Conservation (phyloP, 2,888 invertebrate species). For the Actias luna region DNA sequence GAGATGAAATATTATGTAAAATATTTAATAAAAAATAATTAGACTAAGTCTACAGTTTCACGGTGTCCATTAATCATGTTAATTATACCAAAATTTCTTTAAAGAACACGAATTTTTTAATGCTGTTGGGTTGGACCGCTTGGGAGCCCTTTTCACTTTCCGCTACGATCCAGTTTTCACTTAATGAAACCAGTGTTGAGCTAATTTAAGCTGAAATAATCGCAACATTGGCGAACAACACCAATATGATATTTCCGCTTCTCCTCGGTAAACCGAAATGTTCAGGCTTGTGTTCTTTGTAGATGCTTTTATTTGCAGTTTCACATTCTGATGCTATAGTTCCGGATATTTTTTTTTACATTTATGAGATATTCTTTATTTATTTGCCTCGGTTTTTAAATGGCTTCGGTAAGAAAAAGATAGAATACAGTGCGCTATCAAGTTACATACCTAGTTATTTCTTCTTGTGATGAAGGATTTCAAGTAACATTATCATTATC, state of each 20-base stretch:
- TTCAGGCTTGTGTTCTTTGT: neutral
- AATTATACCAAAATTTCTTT: constrained; percentile 42
- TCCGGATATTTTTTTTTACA: neutral
- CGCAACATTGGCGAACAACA: constrained; percentile 27
- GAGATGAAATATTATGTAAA: neutral
- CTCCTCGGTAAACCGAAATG: constrained; percentile 14
- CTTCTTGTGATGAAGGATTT: too few relatives aligned
- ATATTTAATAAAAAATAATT: constrained; percentile 11
- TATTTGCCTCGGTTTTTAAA: too few relatives aligned
- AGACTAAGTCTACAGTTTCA: constrained; percentile 27
- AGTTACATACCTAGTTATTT: too few relatives aligned
- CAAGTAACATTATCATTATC: too few relatives aligned
- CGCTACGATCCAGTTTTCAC: constrained; percentile 32
- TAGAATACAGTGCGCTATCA: too few relatives aligned
- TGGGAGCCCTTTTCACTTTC: constrained; percentile 15
- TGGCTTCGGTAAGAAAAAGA: too few relatives aligned
- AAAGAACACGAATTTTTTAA: constrained; percentile 35
- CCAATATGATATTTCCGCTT: constrained; percentile 31
- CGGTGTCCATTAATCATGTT: constrained; percentile 48
- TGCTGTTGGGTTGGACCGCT: neutral
- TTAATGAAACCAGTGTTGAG: constrained; percentile 37
- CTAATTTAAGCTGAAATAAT: constrained; percentile 36
- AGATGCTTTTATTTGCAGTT: neutral
- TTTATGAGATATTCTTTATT: neutral
- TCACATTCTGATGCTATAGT: neutral